Evolutionary conservation across 2,888 invertebrate genomes (phyloP).

Genomic region (Reticulitermes lucifugus): DNA sequence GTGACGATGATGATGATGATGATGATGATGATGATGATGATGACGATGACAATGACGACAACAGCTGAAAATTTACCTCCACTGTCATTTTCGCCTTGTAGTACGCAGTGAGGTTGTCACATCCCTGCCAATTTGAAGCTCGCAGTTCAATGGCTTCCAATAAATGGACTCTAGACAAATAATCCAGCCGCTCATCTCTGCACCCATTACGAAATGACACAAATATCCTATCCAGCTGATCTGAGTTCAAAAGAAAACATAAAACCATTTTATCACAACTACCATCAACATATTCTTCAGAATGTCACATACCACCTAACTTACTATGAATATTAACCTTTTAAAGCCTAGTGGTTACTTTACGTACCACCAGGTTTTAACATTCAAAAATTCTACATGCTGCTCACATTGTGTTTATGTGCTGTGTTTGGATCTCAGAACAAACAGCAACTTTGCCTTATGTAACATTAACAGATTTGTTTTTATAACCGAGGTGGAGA

Average conservation of each 20-base stretch:
- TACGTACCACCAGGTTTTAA: too few species aligned
- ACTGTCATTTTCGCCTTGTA: constrained; percentile 69
- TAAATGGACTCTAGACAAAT: constrained; percentile 86
- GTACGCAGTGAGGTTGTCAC: constrained; percentile 86
- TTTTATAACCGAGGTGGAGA: too few species aligned
- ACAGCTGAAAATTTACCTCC: constrained; percentile 59
- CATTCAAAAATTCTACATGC: too few species aligned
- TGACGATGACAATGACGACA: too few species aligned
- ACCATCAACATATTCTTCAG: not conserved
- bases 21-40: too few species aligned
- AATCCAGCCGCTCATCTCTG: constrained; percentile 87
- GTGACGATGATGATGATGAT: too few species aligned
- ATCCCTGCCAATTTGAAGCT: constrained; percentile 91
- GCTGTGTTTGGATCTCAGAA: too few species aligned
- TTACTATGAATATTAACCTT: not conserved
- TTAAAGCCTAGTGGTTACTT: too few species aligned
- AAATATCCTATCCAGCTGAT: constrained; percentile 84
- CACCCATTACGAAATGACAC: constrained; percentile 90
- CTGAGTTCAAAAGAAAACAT: constrained; percentile 60
- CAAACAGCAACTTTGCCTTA: too few species aligned
- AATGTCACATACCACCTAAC: not conserved
- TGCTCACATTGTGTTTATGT: too few species aligned
- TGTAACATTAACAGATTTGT: too few species aligned
- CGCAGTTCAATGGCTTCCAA: constrained; percentile 93
- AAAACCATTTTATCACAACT: not conserved